Conservation (phyloP, 2,888 invertebrate genomes). For the Calliscelio sp. region DNA sequence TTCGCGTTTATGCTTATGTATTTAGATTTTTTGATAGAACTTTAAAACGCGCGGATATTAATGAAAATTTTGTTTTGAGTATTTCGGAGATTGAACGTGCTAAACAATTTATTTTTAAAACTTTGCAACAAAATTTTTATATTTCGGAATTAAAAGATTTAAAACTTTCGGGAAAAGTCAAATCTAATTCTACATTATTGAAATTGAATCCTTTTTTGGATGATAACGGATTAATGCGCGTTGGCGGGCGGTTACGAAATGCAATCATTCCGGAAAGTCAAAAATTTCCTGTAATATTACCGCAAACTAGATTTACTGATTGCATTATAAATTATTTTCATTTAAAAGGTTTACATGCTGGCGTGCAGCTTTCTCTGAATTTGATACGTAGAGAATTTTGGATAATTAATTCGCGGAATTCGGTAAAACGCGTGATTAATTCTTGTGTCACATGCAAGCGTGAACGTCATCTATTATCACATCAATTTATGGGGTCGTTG, state of each 20-base stretch:
- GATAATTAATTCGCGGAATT: constrained; percentile 34
- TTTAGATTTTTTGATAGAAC: background rate
- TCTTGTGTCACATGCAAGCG: background rate
- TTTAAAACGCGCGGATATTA: too few relatives aligned
- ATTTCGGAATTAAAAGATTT: background rate
- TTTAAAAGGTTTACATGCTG: too few relatives aligned
- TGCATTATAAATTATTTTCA: background rate
- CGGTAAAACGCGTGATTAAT: background rate
- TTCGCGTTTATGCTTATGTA: background rate
- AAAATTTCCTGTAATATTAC: background rate
- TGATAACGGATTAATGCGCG: background rate
- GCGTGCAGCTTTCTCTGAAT: too few relatives aligned
- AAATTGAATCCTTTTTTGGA: background rate
- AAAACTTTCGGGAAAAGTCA: background rate
- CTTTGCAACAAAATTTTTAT: too few relatives aligned
- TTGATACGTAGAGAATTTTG: constrained; percentile 18
- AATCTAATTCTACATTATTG: background rate
- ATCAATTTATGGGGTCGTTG: constrained; percentile 9
- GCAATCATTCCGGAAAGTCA: background rate
- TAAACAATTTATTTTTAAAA: too few relatives aligned
- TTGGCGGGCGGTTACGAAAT: constrained; percentile 16
- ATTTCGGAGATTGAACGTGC: too few relatives aligned
- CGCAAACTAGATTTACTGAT: background rate
- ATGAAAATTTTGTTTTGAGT: too few relatives aligned
- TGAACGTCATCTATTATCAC: background rate